phyloP scores from a whole-genome alignment of 2,888 invertebrate genomes.

The Aphrophora alni region DNA sequence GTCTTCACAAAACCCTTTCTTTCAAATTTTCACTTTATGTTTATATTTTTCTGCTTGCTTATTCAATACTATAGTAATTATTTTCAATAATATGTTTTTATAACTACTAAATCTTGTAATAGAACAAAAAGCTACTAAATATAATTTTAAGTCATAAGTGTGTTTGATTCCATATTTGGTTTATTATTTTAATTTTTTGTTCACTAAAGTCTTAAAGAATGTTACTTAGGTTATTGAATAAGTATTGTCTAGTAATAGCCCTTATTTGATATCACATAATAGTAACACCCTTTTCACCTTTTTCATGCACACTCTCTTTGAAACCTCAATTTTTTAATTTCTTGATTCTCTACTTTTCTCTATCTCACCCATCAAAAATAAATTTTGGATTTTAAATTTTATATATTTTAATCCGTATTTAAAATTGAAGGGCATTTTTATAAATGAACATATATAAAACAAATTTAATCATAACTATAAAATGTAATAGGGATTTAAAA shows the following conservation, averaged over 20 bases:
- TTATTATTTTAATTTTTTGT: not conserved
- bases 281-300: slow-evolving; percentile 2
- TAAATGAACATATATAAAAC: not conserved
- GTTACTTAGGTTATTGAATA: not conserved
- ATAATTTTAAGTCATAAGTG: not conserved
- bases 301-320: slow-evolving; percentile 29
- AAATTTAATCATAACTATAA: no score
- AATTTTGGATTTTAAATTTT: not conserved
- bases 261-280: slow-evolving; percentile 1
- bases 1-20: not conserved
- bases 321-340: slow-evolving; percentile 33
- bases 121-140: not conserved
- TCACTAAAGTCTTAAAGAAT: not conserved
- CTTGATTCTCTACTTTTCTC: not conserved
- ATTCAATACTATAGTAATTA: not conserved
- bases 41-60: slow-evolving; percentile 1
- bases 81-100: not conserved
- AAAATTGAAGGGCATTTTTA: not conserved
- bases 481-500: not conserved
- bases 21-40: slow-evolving; percentile 1
- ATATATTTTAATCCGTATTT: not conserved
- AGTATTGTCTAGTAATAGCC: not conserved
- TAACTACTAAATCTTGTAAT: not conserved
- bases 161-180: not conserved
- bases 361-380: not conserved